These are phyloP conservation scores for Julus scanicus DNA, from an alignment of 2,888 invertebrate species.

Conservation along the genomic window DNA sequence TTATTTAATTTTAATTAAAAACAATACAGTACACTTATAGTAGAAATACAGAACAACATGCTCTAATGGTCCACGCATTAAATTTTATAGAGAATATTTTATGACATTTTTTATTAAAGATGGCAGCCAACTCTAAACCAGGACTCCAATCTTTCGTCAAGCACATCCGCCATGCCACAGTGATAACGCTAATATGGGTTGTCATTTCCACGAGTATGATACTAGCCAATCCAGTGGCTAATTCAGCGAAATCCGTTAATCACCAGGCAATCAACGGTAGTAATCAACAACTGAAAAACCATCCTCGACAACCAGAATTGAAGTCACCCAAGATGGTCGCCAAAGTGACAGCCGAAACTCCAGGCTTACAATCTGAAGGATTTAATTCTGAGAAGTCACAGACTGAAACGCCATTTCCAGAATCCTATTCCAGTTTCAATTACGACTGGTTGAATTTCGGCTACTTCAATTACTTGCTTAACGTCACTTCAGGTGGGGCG, in stretches of 20 bases:
- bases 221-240: background rate
- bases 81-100: too few relatives aligned
- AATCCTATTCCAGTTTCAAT: constrained; percentile 15
- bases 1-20: too few relatives aligned
- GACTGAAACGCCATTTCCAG: background rate
- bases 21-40: too few relatives aligned
- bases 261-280: background rate
- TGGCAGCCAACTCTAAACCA: background rate
- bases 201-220: background rate
- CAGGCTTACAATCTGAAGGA: background rate
- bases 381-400: background rate
- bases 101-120: background rate
- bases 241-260: background rate
- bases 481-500: background rate
- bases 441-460: constrained; percentile 37
- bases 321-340: background rate
- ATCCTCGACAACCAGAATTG: background rate
- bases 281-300: background rate
- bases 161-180: background rate
- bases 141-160: background rate
- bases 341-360: background rate
- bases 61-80: too few relatives aligned
- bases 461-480: constrained; percentile 8
- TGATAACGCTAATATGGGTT: background rate
- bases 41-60: too few relatives aligned